Percentiles rank a stretch among this genome's conserved stretches.
Evolutionary conservation across 2,888 invertebrate species (phyloP).

Genomic region (Campaea margaritaria): DNA sequence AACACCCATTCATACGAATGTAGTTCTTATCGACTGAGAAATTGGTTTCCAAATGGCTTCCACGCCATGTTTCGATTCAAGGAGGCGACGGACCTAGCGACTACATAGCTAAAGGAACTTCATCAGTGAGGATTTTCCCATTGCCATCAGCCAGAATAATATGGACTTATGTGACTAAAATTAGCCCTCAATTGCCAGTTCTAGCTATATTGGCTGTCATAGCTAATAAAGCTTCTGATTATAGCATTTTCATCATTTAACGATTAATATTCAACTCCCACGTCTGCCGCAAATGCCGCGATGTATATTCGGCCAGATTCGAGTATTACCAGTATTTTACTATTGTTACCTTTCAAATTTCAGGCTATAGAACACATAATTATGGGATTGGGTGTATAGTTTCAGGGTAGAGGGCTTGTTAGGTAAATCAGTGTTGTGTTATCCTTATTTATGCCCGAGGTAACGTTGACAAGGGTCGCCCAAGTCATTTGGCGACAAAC

Average conservation of each 20-base stretch:
- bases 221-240: background rate
- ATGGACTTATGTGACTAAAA: conserved; percentile 4
- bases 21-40: conserved; percentile 20
- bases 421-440: conserved; percentile 14
- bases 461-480: background rate
- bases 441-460: conserved; percentile 10
- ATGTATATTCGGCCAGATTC: background rate
- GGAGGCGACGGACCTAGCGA: conserved; percentile 21
- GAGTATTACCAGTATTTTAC: conserved; percentile 5
- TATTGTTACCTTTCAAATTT: conserved; percentile 7
- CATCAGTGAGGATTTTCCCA: conserved; percentile 18
- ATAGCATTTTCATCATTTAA: background rate
- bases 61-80: conserved; percentile 13
- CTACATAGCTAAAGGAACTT: conserved; percentile 16
- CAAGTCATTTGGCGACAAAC: background rate
- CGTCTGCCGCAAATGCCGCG: background rate
- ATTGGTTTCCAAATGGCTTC: conserved; percentile 18
- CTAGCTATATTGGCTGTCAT: no score
- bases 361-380: background rate
- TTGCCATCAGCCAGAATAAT: conserved; percentile 13
- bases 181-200: background rate
- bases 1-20: conserved; percentile 10
- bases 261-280: background rate
- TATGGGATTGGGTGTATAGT: no score
- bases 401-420: conserved; percentile 11